These are phyloP conservation scores for Pollenia griseotomentosa DNA, from an alignment of 2,888 invertebrate genomes.

Conservation along the genomic window DNA sequence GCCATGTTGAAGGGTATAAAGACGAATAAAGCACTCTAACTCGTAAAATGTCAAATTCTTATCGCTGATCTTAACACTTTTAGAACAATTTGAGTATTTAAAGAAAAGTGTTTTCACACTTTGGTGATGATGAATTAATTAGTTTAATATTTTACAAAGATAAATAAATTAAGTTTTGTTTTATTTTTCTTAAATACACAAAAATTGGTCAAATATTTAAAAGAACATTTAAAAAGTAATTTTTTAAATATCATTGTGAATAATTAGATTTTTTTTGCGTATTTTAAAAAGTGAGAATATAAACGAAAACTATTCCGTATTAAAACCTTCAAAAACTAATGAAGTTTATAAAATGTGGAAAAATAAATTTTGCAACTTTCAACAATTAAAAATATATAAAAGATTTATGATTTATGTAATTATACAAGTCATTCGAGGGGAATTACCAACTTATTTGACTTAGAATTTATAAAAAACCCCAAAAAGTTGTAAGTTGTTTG, in stretches of 20 bases:
- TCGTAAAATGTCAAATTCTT: slow-evolving; percentile 12
- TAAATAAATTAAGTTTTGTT: neutral
- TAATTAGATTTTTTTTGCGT: slow-evolving; percentile 13
- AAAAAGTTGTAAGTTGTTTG: neutral
- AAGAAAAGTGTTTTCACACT: slow-evolving; percentile 33
- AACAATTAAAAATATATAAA: slow-evolving; percentile 2
- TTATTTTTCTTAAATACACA: slow-evolving; percentile 19
- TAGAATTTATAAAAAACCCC: neutral
- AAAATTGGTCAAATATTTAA: slow-evolving; percentile 32
- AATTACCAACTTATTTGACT: neutral
- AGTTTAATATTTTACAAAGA: slow-evolving; percentile 15
- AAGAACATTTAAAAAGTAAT: slow-evolving; percentile 6
- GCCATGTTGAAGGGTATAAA: too few species aligned
- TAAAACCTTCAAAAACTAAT: neutral
- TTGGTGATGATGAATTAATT: slow-evolving; percentile 28
- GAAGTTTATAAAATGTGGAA: neutral
- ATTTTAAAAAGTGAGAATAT: neutral
- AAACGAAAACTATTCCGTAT: too few species aligned
- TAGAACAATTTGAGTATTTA: neutral
- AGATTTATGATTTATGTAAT: neutral
- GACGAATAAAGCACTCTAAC: too few species aligned
- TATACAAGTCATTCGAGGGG: neutral
- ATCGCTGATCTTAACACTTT: neutral
- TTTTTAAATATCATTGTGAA: slow-evolving; percentile 20
- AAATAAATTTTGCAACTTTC: neutral